These are phyloP conservation scores for Origma solitaria DNA, from an alignment of 2,113 vertebrate species.

Conservation along the genomic window DNA sequence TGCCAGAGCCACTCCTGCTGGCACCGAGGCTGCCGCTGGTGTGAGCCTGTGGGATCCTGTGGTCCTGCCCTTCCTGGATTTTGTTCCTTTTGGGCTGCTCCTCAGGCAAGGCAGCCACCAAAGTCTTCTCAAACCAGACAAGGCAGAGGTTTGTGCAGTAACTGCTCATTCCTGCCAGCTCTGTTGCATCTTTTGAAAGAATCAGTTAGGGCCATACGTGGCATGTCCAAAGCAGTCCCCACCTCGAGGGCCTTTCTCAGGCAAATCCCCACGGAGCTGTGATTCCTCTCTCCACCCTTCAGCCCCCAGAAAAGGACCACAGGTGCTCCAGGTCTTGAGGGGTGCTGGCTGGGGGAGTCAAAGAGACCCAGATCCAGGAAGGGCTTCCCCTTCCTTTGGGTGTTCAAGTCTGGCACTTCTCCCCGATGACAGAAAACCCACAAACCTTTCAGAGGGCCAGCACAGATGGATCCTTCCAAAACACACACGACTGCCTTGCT, in stretches of 20 bases:
- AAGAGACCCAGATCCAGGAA: not conserved
- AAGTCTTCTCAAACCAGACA: not conserved
- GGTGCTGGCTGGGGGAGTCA: not conserved
- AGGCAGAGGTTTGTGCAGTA: not conserved
- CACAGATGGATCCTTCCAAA: not conserved
- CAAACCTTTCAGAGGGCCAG: not conserved
- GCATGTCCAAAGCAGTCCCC: accelerated
- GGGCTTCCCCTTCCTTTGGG: not conserved
- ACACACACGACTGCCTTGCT: not conserved
- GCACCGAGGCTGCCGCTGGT: accelerated
- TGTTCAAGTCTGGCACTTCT: not conserved
- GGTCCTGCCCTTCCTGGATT: not conserved
- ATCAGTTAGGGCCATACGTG: accelerated
- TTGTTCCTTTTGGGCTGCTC: not conserved
- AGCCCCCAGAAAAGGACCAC: accelerated
- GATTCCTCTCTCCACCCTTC: not conserved
- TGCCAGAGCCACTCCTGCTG: not conserved
- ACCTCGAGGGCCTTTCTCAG: not conserved
- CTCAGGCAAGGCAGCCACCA: not conserved
- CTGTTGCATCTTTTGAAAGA: not conserved
- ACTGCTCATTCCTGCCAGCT: not conserved
- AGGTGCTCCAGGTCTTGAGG: accelerated
- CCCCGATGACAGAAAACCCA: not conserved
- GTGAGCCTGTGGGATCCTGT: not conserved
- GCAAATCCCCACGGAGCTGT: not conserved